phyloP scores from a whole-genome alignment of 1,140 invertebrate species.

The Aphidius ervi region DNA sequence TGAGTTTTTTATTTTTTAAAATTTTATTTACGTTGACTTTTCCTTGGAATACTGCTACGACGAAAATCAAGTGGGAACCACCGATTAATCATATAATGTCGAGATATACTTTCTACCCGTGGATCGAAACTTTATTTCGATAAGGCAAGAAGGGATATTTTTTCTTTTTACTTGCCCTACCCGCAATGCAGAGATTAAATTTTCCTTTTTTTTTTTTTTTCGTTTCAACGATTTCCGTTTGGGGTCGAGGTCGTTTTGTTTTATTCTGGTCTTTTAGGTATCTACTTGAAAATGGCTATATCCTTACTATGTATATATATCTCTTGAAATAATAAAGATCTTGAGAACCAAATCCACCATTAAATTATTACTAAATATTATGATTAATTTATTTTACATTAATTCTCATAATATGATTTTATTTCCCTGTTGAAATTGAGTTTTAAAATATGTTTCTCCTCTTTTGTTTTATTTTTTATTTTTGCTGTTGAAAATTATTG shows the following conservation, averaged over 20 bases:
- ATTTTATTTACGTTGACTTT: no score
- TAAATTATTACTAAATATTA: no score
- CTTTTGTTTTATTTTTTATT: neutral
- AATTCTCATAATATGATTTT: no score
- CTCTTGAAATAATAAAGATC: no score
- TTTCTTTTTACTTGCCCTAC: slow-evolving; percentile 6
- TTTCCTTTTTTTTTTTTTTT: slow-evolving; percentile 34
- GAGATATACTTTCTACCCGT: slow-evolving; percentile 8
- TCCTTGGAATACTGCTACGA: no score
- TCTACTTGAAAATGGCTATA: no score
- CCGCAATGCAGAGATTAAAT: slow-evolving; percentile 38
- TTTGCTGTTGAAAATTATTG: neutral
- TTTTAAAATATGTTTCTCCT: neutral
- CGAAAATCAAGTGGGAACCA: slow-evolving; percentile 15
- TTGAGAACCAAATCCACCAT: no score
- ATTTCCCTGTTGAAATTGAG: neutral
- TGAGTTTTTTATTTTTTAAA: neutral
- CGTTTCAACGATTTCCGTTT: slow-evolving; percentile 32
- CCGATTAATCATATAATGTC: slow-evolving; percentile 44
- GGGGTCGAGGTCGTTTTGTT: neutral
- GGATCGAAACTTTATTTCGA: slow-evolving; percentile 39
- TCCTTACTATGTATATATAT: no score
- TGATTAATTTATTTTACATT: no score
- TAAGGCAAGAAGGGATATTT: slow-evolving; percentile 20
- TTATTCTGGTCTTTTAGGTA: no score